A percentile compares a stretch with the other conserved stretches of the same genome.
Evolutionary conservation across 2,797 vertebrate species (phyloP).

Genomic region (Dromococcyx pavoninus): DNA sequence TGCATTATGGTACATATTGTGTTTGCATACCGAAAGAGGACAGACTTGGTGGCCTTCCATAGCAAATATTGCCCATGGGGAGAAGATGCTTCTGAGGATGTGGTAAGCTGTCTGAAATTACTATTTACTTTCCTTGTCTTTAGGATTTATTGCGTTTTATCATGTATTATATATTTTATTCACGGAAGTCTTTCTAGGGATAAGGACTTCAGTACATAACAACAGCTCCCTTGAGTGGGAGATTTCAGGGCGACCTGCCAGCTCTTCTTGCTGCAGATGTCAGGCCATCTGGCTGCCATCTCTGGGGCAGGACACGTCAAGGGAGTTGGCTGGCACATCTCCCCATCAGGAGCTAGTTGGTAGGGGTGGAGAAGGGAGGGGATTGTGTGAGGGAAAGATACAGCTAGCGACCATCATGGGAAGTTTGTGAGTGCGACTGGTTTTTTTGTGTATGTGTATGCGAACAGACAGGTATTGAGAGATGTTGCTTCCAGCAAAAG

Average conservation of each 20-base stretch:
- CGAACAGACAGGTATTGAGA: background rate
- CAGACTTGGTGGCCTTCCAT: conserved; percentile 5
- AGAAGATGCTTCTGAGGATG: background rate
- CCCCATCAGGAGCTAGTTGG: conserved; percentile 48
- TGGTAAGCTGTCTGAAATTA: background rate
- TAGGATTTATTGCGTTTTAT: conserved; percentile 35
- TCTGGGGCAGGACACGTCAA: conserved; percentile 69
- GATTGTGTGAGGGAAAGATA: background rate
- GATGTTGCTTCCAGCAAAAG: background rate
- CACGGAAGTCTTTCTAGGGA: conserved; percentile 51
- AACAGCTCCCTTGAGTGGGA: conserved; percentile 63
- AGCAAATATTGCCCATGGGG: background rate
- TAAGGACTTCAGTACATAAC: conserved; percentile 59
- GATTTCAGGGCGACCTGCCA: conserved; percentile 69
- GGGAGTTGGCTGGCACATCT: conserved; percentile 58
- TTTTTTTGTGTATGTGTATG: background rate
- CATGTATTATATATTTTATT: conserved; percentile 50
- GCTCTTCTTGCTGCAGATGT: conserved; percentile 67
- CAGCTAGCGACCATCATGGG: background rate
- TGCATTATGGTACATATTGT: background rate
- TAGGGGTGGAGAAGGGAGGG: background rate
- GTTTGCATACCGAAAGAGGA: background rate
- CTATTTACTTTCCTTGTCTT: conserved; percentile 13
- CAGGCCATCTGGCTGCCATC: conserved; percentile 68
- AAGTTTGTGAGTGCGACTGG: background rate